Conservation (phyloP, 2,113 vertebrate genomes). For the Pluvianellus socialis region DNA sequence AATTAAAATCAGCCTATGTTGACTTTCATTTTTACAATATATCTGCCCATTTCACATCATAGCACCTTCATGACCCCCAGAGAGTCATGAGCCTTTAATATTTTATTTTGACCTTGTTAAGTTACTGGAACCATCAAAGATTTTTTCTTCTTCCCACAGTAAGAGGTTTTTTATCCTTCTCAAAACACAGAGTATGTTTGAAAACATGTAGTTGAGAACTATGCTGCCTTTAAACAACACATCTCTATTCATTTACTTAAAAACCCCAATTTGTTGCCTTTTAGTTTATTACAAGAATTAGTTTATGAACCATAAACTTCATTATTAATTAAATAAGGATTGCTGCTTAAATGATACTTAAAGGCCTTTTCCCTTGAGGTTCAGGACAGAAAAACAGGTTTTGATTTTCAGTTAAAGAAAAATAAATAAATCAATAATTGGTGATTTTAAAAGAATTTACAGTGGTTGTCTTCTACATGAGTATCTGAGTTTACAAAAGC, state of each 20-base stretch:
- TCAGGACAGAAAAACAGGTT: neutral
- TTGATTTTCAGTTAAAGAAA: neutral
- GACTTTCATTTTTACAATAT: slow-evolving; percentile 54
- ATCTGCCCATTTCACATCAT: slow-evolving; percentile 53
- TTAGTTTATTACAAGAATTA: neutral
- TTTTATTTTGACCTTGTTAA: slow-evolving; percentile 67
- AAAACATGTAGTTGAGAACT: slow-evolving; percentile 13
- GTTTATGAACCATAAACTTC: neutral
- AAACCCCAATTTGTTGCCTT: neutral
- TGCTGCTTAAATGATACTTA: neutral
- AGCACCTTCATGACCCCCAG: slow-evolving; percentile 49
- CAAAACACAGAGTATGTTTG: neutral
- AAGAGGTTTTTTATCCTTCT: neutral
- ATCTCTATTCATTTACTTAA: neutral
- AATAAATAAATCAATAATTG: neutral
- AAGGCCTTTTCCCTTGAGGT: neutral
- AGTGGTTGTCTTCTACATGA: neutral
- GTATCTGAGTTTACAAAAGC: neutral
- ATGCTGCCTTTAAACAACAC: neutral
- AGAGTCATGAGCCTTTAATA: slow-evolving; percentile 53
- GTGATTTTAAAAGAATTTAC: neutral
- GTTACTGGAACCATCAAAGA: slow-evolving; percentile 41
- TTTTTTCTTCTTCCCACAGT: slow-evolving; percentile 45
- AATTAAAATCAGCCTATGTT: slow-evolving; percentile 64
- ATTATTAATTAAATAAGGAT: neutral